phyloP scores from a whole-genome alignment of 2,113 vertebrate genomes.

The Passerina amoena region DNA sequence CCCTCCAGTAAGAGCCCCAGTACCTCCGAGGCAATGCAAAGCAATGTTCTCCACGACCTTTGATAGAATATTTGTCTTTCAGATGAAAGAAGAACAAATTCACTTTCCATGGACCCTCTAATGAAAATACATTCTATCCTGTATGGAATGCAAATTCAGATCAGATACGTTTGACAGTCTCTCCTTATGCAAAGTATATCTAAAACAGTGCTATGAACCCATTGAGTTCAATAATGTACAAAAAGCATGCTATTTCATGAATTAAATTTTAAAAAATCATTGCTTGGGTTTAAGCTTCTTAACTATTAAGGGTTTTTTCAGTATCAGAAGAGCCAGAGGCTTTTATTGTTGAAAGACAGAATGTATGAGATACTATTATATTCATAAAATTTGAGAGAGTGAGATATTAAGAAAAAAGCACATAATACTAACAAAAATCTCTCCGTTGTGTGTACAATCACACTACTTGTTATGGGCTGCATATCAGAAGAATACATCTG shows the following conservation, averaged over 20 bases:
- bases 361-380: background rate
- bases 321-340: background rate
- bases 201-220: background rate
- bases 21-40: background rate
- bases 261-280: background rate
- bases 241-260: background rate
- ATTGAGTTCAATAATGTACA: background rate
- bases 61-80: background rate
- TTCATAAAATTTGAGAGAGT: background rate
- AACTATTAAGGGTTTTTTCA: background rate
- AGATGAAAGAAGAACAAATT: background rate
- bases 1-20: background rate
- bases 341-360: background rate
- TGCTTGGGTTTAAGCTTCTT: background rate
- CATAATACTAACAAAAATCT: background rate
- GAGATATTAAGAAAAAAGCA: background rate
- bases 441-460: background rate
- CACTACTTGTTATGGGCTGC: background rate
- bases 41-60: background rate
- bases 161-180: background rate
- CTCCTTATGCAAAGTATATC: background rate
- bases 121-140: background rate
- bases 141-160: background rate
- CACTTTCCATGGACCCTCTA: background rate
- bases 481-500: background rate